Base-by-base conservation (phyloP, 2,113 vertebrate genomes). In the Oncorhynchus kisutch region DNA sequence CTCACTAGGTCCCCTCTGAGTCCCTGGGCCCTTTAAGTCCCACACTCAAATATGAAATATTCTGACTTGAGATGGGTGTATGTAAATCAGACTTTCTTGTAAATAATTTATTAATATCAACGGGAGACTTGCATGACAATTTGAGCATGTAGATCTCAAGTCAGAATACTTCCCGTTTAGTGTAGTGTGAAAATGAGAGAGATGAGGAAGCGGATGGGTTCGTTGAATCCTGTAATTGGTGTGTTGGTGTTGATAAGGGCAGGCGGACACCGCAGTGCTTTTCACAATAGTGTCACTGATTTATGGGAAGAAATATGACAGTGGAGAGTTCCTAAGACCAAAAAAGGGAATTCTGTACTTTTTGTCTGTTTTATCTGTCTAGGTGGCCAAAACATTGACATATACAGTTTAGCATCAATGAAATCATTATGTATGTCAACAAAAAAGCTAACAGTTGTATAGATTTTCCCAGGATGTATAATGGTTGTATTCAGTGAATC, bases 251-350 rank as follows among this genome's bases (percentile, higher is more conserved):
- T 45, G 39, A 45, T 29, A 70, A 82, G 79, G 74, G 88, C 91
- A 85, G 88, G 88, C 89, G 87, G 86, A 88, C 86, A 91, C 89
- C 86, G 69, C 87, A 87, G 90, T 90, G 89, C 88, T 93, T 91
- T 92, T 90, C 77, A 83, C 78, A 78, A 80, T 78, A 9, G 39
- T 85, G 86, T 88, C 82, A 81, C 77, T 78, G 69, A 85, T 81
- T 76, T 72, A 84, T 73, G 70, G 65, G 18, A 67, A 16, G 5
- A 69, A 59, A 24, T 39, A 39, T 39, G 34, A 7, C 34, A 34
- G 5, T 6, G 34, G 27, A 67, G 75, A 73, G 80, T 84, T 89
- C 70, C 76, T 71, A n/a, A 87, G 82, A 89, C 81, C 13, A 4
- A 45, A 80, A 45, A n/a, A 66, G 48, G 81, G 31, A 86, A 82